Base-by-base conservation (phyloP, 2,113 vertebrate genomes). In the Archilochus colubris region DNA sequence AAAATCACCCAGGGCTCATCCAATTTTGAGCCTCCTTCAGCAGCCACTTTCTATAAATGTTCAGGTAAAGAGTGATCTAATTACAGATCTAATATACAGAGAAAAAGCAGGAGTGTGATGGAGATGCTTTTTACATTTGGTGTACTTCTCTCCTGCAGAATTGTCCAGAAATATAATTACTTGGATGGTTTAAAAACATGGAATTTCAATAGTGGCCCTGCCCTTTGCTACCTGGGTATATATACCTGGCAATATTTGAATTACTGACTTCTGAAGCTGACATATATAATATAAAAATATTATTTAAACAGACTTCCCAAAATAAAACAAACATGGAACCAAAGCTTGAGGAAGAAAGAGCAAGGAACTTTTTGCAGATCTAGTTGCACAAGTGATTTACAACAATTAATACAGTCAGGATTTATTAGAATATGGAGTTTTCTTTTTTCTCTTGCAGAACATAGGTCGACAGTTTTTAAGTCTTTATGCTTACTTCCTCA, bases 21-120 rank as follows among this genome's bases (percentile, higher is more conserved):
- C 10, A 9, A 15, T 19, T 79, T 69, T 0, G 0, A 57, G 36
- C 24, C 18, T 67, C 36, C 48, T 62, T 61, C 1, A 1, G 11
- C 28, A 82, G 36, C 18, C 12, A 7, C 9, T 62, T 40, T 77
- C 27, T 40, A 6, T 20, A 61, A 44, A 66, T 46, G 33, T 67
- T 27, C 53, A 40, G 28, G 53, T 70, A 40, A 46, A 57, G 58
- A 62, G 24, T 12, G 36, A 36, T 17, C 13, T 3, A 38, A 12
- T 15, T 36, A 48, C 43, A 73, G 28, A 28, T 17, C 4, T 40
- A 40, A 40, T 36, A 53, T 10, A 30, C 0, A 9, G 9, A 7
- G 25, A 81, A 53, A 67, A 78, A 18, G 9, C 50, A 72, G 53
- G 12, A 58, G 19, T 1, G 5, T 3, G 8, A 30, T 15, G n/a